These are phyloP conservation scores for Myodes glareolus DNA, from an alignment of 2,113 vertebrate species.

Conservation along the genomic window DNA sequence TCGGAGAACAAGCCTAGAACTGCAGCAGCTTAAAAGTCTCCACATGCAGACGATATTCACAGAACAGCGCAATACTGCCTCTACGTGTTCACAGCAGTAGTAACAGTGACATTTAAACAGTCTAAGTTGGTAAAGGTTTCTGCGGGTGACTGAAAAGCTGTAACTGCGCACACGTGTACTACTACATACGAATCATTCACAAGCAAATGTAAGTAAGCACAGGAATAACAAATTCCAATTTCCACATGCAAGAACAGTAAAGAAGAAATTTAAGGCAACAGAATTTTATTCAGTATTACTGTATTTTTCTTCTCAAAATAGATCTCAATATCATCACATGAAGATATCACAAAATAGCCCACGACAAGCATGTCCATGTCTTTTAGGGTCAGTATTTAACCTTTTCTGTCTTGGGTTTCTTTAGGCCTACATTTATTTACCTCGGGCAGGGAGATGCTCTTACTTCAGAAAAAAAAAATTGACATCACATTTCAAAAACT, in stretches of 20 bases:
- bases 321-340: constrained; percentile 14
- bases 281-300: constrained; percentile 5
- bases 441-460: neutral
- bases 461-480: neutral
- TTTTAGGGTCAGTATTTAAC: neutral
- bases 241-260: constrained; percentile 45
- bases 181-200: neutral
- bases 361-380: neutral
- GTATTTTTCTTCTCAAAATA: neutral
- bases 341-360: constrained; percentile 27
- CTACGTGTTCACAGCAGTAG: constrained; percentile 83
- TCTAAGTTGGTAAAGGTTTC: constrained; percentile 48
- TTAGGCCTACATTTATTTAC: neutral
- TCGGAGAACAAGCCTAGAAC: constrained; percentile 26
- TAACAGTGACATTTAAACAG: constrained; percentile 78
- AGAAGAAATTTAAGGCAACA: constrained; percentile 39
- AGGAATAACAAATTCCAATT: constrained; percentile 26
- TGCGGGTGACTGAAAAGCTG: constrained; percentile 33
- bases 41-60: constrained; percentile 51
- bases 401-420: neutral
- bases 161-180: constrained; percentile 41
- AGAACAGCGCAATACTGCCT: constrained; percentile 85
- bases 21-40: constrained; percentile 5
- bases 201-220: constrained; percentile 50
- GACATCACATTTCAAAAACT: neutral